A percentile compares a stretch with the other conserved stretches of the same genome.
Evolutionary conservation across 2,888 invertebrate species (phyloP).

Genomic region (Syrista parreyssii): DNA sequence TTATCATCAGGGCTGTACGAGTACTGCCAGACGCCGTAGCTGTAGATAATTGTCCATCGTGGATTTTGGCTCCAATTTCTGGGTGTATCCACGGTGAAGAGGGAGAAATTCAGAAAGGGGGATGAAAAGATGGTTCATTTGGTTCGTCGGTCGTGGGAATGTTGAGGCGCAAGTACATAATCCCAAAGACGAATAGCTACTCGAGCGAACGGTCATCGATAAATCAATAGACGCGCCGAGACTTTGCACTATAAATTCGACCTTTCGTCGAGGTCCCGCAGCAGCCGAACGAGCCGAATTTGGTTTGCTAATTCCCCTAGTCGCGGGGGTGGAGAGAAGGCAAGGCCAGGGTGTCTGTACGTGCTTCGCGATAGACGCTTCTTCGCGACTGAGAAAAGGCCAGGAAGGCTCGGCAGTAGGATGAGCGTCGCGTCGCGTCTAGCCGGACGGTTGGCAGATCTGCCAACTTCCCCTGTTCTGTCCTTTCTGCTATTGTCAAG

Average conservation of each 20-base stretch:
- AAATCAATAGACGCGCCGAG: not conserved
- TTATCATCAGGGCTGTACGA: not conserved
- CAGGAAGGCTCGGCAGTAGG: slow-evolving; percentile 12
- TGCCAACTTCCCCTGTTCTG: slow-evolving; percentile 44
- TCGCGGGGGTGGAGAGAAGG: not conserved
- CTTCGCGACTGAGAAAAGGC: slow-evolving; percentile 1
- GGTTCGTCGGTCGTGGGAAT: not conserved
- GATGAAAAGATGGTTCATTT: not conserved
- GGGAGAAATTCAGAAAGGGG: not conserved
- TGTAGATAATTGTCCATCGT: not conserved
- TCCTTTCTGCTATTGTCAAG: slow-evolving; percentile 40
- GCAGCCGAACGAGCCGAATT: slow-evolving; percentile 25
- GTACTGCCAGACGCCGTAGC: not conserved
- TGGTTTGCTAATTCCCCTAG: slow-evolving; percentile 38
- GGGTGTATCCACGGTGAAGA: not conserved
- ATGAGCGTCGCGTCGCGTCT: slow-evolving; percentile 12
- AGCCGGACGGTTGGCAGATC: slow-evolving; percentile 40
- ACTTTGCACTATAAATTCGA: not conserved
- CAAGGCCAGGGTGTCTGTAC: slow-evolving; percentile 14
- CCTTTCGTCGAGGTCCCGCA: not conserved
- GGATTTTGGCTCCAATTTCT: not conserved
- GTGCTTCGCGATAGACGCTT: slow-evolving; percentile 1
- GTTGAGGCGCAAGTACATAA: not conserved
- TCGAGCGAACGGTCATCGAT: not conserved
- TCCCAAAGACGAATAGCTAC: not conserved